These are phyloP conservation scores for Zaprionus lineosus DNA, from an alignment of 2,888 invertebrate species.

Conservation along the genomic window DNA sequence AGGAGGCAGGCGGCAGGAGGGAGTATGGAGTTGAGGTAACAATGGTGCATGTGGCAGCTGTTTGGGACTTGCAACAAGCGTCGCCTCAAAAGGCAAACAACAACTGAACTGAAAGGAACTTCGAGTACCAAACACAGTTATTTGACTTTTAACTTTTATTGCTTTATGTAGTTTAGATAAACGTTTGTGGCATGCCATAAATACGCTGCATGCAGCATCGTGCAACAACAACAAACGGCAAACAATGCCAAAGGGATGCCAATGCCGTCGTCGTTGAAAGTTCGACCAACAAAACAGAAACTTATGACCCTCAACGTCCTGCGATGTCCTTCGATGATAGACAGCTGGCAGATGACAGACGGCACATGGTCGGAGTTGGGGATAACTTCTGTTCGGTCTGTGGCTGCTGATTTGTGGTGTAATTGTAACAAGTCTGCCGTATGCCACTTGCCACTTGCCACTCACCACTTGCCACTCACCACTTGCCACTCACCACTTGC, in stretches of 20 bases:
- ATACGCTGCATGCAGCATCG: slow-evolving; percentile 55
- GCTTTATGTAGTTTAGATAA: slow-evolving; percentile 78
- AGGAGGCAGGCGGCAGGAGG: too few species aligned
- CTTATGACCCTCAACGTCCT: slow-evolving; percentile 19
- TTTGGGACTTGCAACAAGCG: slow-evolving; percentile 26
- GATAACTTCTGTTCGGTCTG: neutral
- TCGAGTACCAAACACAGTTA: slow-evolving; percentile 61
- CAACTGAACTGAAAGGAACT: slow-evolving; percentile 37
- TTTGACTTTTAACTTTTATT: slow-evolving; percentile 78
- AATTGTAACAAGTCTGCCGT: slow-evolving; percentile 68
- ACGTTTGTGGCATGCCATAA: slow-evolving; percentile 78
- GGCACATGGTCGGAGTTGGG: neutral
- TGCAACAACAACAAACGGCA: slow-evolving; percentile 28
- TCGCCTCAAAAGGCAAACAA: slow-evolving; percentile 3
- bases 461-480: slow-evolving; percentile 48
- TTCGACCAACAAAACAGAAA: slow-evolving; percentile 27
- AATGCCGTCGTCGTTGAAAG: slow-evolving; percentile 28
- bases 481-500: slow-evolving; percentile 35
- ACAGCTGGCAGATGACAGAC: slow-evolving; percentile 53
- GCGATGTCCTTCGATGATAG: slow-evolving; percentile 70
- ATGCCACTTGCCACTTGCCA: slow-evolving; percentile 58
- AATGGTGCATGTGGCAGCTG: slow-evolving; percentile 15
- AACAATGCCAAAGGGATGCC: slow-evolving; percentile 54
- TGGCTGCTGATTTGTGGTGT: slow-evolving; percentile 62
- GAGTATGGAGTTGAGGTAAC: too few species aligned